These are phyloP conservation scores for Drosophila silvestris DNA, from an alignment of 2,888 invertebrate genomes.

Conservation along the genomic window DNA sequence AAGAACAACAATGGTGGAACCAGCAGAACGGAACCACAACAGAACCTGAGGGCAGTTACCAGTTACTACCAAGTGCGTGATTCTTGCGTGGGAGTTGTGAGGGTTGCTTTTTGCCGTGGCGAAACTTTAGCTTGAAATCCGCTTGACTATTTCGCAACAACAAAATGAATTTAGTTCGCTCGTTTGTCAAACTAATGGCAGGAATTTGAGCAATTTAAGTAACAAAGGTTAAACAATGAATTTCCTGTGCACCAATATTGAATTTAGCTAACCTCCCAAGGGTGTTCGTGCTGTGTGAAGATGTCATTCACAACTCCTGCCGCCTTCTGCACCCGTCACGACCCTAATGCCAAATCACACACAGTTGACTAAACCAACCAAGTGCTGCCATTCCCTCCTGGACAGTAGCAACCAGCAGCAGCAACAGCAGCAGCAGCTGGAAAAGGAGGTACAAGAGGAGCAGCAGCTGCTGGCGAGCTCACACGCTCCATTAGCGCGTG, in stretches of 20 bases:
- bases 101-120: slow-evolving; percentile 34
- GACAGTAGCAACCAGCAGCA: slow-evolving; percentile 5
- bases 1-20: slow-evolving; percentile 4
- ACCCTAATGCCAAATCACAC: slow-evolving; percentile 35
- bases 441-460: neutral
- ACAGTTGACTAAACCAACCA: slow-evolving; percentile 72
- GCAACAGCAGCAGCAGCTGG: neutral
- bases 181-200: slow-evolving; percentile 81
- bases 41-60: slow-evolving; percentile 40
- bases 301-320: slow-evolving; percentile 41
- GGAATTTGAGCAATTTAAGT: slow-evolving; percentile 80
- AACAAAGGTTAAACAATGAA: slow-evolving; percentile 82
- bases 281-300: slow-evolving; percentile 46
- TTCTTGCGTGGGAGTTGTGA: neutral
- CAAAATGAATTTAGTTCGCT: slow-evolving; percentile 79
- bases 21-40: slow-evolving; percentile 57
- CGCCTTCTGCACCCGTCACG: slow-evolving; percentile 1
- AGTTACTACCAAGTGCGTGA: slow-evolving; percentile 53
- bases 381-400: slow-evolving; percentile 39
- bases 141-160: slow-evolving; percentile 54
- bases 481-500: slow-evolving; percentile 80
- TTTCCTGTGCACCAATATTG: slow-evolving; percentile 75
- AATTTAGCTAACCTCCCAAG: slow-evolving; percentile 53
- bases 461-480: slow-evolving; percentile 61
- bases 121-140: slow-evolving; percentile 63